A percentile compares a stretch with the other conserved stretches of the same genome.
Evolutionary conservation across 2,113 vertebrate species (phyloP).

Genomic region (Sapayoa aenigma): DNA sequence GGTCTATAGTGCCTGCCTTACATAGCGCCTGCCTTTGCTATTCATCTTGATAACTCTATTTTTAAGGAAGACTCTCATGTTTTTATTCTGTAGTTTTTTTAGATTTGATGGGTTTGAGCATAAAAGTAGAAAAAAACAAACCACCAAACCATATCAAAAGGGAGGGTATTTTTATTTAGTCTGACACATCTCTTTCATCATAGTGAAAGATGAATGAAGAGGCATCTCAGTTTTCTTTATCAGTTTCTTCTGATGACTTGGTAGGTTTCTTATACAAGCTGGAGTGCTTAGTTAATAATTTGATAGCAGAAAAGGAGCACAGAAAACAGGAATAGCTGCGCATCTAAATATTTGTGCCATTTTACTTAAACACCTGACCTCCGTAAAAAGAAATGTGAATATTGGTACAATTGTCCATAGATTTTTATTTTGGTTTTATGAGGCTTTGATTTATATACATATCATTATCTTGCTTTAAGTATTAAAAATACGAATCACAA

Average conservation of each 20-base stretch:
- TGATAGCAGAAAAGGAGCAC: background rate
- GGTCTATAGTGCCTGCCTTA: background rate
- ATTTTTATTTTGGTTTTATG: background rate
- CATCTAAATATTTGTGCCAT: background rate
- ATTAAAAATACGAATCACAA: background rate
- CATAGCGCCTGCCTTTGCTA: background rate
- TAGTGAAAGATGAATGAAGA: background rate
- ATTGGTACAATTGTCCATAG: background rate
- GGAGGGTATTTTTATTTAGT: background rate
- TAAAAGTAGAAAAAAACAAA: background rate
- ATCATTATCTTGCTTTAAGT: background rate
- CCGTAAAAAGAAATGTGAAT: background rate
- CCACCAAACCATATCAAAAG: background rate
- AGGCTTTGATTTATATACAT: background rate
- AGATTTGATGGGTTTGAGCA: background rate
- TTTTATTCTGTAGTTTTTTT: background rate
- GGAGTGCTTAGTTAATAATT: background rate
- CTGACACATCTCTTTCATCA: background rate
- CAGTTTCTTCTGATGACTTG: background rate
- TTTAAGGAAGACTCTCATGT: background rate
- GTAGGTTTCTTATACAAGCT: background rate
- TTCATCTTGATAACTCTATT: background rate
- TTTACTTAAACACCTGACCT: background rate
- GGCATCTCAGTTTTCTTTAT: background rate
- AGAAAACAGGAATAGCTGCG: background rate